These are phyloP conservation scores for Zophobas morio DNA, from an alignment of 1,140 invertebrate species.

Conservation along the genomic window DNA sequence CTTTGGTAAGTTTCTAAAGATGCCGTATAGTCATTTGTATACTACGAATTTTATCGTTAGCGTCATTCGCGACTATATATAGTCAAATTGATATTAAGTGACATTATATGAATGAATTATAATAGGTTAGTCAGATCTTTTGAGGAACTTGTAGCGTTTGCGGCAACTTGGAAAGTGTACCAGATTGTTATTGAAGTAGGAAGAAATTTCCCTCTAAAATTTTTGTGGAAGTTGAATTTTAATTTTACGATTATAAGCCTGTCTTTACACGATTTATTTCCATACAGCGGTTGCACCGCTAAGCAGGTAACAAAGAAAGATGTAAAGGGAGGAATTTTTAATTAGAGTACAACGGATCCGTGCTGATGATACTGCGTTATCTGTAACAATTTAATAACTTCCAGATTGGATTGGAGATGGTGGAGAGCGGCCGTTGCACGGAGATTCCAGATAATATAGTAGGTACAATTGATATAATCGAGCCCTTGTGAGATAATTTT, in stretches of 20 bases:
- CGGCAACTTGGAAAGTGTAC: too few relatives aligned
- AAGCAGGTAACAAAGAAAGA: conserved; percentile 16
- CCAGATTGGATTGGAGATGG: conserved; percentile 31
- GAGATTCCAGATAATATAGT: conserved; percentile 44
- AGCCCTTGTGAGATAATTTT: conserved; percentile 53
- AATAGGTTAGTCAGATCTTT: too few relatives aligned
- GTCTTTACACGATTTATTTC: too few relatives aligned
- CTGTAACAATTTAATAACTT: conserved; percentile 42
- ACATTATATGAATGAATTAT: too few relatives aligned
- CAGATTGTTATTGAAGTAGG: too few relatives aligned
- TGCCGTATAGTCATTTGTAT: too few relatives aligned
- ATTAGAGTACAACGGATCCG: conserved; percentile 26
- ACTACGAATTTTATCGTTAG: too few relatives aligned
- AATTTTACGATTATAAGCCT: neutral
- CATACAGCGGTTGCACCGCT: neutral
- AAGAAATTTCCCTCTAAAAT: neutral
- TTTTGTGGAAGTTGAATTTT: conserved; percentile 13
- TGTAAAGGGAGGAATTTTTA: conserved; percentile 39
- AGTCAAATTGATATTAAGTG: too few relatives aligned
- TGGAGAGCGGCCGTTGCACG: conserved; percentile 29
- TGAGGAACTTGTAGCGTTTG: too few relatives aligned
- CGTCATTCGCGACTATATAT: too few relatives aligned
- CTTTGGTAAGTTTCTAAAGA: too few relatives aligned
- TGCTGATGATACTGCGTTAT: conserved; percentile 32
- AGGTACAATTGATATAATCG: conserved; percentile 51